Evolutionary conservation across 2,113 vertebrate genomes (phyloP).

Genomic region (Eudyptes chrysolophus): DNA sequence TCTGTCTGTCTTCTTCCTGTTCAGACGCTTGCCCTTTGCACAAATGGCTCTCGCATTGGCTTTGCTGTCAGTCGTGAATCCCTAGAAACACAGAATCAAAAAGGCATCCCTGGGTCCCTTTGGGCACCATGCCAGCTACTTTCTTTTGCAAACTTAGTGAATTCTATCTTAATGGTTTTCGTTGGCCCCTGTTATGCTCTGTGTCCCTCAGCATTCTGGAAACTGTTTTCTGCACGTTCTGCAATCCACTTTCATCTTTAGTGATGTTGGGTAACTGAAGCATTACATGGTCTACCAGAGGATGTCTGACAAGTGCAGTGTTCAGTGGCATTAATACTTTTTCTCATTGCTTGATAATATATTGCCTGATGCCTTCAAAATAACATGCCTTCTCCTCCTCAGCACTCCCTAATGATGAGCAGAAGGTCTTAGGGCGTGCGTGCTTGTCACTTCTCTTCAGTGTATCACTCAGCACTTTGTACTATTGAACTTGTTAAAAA

Average conservation of each 20-base stretch:
- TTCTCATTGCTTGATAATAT: neutral
- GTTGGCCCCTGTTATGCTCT: neutral
- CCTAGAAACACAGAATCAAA: neutral
- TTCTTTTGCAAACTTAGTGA: neutral
- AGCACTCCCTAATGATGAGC: neutral
- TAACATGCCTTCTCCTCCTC: neutral
- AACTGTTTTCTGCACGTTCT: neutral
- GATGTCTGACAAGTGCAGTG: neutral
- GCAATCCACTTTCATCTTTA: neutral
- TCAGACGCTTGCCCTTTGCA: neutral
- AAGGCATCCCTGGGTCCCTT: neutral
- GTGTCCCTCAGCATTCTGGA: neutral
- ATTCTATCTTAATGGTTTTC: neutral
- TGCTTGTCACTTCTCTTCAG: neutral
- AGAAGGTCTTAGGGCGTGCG: neutral
- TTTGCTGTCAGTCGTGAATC: neutral
- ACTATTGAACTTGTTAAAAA: neutral
- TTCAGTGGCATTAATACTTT: neutral
- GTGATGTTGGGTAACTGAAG: neutral
- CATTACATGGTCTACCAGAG: neutral
- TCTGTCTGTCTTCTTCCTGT: neutral
- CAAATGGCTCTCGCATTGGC: accelerated
- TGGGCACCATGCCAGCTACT: neutral
- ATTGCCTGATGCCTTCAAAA: neutral
- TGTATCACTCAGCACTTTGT: neutral